Conservation (phyloP, 2,113 vertebrate genomes). For the Ageneiosus marmoratus region DNA sequence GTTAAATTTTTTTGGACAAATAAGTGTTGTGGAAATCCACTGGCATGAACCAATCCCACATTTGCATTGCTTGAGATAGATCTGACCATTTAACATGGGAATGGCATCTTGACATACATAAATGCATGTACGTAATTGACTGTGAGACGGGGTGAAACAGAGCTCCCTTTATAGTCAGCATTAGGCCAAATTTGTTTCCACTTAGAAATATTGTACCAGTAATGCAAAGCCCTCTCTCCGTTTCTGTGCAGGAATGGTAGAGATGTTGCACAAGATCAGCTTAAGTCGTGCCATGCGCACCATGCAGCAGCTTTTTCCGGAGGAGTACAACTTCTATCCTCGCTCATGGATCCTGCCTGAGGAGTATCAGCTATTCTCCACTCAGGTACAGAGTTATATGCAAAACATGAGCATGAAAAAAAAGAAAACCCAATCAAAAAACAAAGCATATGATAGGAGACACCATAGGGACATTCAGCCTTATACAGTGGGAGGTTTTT, state of each 20-base stretch:
- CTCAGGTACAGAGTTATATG: conserved; percentile 75
- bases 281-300: conserved; percentile 89
- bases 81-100: background rate
- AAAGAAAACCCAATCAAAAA: background rate
- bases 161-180: background rate
- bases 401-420: background rate
- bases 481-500: background rate
- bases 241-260: conserved; percentile 84
- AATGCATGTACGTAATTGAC: background rate
- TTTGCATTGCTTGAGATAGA: background rate
- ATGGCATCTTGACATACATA: too few species aligned
- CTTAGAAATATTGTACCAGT: background rate
- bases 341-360: conserved; percentile 96
- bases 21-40: background rate
- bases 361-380: conserved; percentile 84
- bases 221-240: background rate
- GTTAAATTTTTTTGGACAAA: too few species aligned
- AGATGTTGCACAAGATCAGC: conserved; percentile 91
- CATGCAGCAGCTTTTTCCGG: conserved; percentile 91
- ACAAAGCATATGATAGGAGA: background rate
- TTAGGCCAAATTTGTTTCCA: background rate
- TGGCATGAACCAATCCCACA: background rate
- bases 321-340: conserved; percentile 96
- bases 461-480: background rate
- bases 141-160: background rate